Evolutionary conservation across 2,113 vertebrate species (phyloP).

Genomic region (Synodontis membranacea): DNA sequence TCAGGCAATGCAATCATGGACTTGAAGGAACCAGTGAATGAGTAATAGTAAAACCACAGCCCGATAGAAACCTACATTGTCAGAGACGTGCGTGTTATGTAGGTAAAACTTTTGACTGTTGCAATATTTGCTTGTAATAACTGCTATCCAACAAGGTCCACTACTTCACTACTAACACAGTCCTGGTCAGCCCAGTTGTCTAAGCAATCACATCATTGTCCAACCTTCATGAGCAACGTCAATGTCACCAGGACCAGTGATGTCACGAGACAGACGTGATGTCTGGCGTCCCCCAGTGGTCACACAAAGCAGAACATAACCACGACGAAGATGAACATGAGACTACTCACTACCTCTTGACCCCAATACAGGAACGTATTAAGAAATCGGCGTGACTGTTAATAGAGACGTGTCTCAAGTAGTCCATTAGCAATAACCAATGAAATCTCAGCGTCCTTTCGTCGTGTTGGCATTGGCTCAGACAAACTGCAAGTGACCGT

Average conservation of each 20-base stretch:
- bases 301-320: neutral
- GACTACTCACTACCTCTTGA: neutral
- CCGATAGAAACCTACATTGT: neutral
- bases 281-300: neutral
- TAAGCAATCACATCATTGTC: conserved; percentile 34
- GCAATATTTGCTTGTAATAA: neutral
- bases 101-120: neutral
- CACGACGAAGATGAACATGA: neutral
- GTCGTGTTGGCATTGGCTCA: neutral
- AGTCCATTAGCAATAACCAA: neutral
- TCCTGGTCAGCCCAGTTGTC: conserved; percentile 24
- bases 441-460: neutral
- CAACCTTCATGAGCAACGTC: conserved; percentile 23
- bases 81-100: neutral
- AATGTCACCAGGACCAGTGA: conserved; percentile 24
- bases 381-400: neutral
- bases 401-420: neutral
- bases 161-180: conserved; percentile 15
- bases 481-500: neutral
- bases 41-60: neutral
- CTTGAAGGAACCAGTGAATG: neutral
- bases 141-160: neutral
- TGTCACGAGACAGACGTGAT: neutral
- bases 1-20: neutral
- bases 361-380: neutral